A percentile compares a stretch with the other conserved stretches of the same genome.
Evolutionary conservation across 2,888 invertebrate genomes (phyloP).

Genomic region (Zygaena filipendulae): DNA sequence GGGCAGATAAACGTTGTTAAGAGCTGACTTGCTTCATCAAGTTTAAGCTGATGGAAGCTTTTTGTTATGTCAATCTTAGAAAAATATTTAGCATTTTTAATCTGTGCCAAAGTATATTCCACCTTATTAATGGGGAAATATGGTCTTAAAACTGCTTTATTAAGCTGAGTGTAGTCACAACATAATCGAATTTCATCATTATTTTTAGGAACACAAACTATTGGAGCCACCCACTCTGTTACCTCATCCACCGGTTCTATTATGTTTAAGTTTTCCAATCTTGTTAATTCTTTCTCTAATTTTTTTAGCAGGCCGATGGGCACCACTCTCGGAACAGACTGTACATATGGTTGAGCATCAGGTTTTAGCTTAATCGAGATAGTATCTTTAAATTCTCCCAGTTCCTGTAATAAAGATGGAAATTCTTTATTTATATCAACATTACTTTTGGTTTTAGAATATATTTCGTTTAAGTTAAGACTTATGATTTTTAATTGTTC

Average conservation of each 20-base stretch:
- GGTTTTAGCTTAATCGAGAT: background rate
- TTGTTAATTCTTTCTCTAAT: no score
- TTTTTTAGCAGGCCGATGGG: slow-evolving; percentile 1
- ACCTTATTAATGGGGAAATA: no score
- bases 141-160: background rate
- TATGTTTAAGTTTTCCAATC: no score
- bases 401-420: slow-evolving; percentile 1
- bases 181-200: no score
- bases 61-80: no score
- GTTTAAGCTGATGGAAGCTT: background rate
- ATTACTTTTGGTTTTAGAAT: no score
- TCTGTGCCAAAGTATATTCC: no score
- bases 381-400: slow-evolving; percentile 1
- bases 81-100: no score
- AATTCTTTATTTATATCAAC: no score
- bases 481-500: no score
- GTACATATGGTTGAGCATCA: slow-evolving; percentile 2
- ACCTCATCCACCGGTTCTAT: no score
- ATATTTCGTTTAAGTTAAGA: no score
- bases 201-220: background rate
- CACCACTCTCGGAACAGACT: background rate
- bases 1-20: slow-evolving; percentile 5
- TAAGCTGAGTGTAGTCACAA: slow-evolving; percentile 1
- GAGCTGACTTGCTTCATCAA: slow-evolving; percentile 1
- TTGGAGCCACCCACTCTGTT: slow-evolving; percentile 1